A percentile compares a stretch with the other conserved stretches of the same genome.
phyloP scores from a whole-genome alignment of 2,888 invertebrate species.

The Idaea straminata region DNA sequence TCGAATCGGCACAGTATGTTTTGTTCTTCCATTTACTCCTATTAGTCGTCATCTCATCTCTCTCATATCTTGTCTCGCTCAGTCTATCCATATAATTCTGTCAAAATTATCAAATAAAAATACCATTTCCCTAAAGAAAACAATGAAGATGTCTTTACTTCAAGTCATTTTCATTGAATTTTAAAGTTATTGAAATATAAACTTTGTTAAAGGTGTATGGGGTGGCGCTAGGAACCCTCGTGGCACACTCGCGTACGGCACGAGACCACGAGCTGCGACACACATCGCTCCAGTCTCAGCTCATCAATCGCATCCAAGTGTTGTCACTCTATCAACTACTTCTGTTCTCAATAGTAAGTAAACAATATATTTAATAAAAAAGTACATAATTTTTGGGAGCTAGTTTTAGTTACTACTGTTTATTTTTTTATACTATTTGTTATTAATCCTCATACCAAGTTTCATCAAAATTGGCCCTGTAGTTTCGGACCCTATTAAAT shows the following conservation, averaged over 20 bases:
- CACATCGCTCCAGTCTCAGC: constrained; percentile 28
- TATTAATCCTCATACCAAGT: no score
- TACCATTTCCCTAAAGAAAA: no score
- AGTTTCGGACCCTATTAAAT: no score
- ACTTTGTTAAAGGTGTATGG: constrained; percentile 40
- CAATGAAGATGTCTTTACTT: no score
- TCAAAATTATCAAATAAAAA: no score
- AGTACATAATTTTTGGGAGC: neutral
- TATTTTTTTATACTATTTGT: no score
- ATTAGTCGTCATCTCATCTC: no score
- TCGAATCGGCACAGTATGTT: no score
- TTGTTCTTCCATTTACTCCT: no score
- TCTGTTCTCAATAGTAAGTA: constrained; percentile 62
- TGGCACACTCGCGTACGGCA: constrained; percentile 62
- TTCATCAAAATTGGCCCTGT: no score
- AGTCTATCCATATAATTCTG: neutral
- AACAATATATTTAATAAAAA: neutral
- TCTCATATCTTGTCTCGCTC: no score
- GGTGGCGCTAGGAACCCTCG: constrained; percentile 45
- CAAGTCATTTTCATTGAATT: neutral
- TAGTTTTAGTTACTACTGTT: no score
- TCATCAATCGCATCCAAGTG: constrained; percentile 37
- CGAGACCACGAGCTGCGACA: constrained; percentile 39
- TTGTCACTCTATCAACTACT: constrained; percentile 53
- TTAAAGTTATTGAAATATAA: neutral